Conservation (phyloP, 2,888 invertebrate genomes). For the Scaptomyza reducta region DNA sequence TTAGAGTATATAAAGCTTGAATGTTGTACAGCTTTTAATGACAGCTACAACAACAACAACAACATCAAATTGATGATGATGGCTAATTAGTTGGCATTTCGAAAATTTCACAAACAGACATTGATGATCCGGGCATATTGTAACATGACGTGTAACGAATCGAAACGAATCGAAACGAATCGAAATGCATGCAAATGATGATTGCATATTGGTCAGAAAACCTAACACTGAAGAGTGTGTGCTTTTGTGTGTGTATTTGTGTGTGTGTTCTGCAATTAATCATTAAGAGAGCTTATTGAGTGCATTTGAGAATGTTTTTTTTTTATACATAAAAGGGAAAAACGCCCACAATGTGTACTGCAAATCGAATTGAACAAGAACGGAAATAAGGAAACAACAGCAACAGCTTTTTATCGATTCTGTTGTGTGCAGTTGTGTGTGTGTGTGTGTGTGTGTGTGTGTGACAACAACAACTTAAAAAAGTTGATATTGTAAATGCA, state of each 20-base stretch:
- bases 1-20: background rate
- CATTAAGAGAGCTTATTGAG: slow-evolving; percentile 47
- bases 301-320: slow-evolving; percentile 13
- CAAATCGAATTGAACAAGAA: slow-evolving; percentile 11
- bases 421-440: background rate
- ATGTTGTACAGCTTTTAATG: slow-evolving; percentile 22
- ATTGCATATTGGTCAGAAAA: slow-evolving; percentile 45
- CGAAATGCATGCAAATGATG: background rate
- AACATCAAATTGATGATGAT: slow-evolving; percentile 14
- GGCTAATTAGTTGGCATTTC: slow-evolving; percentile 54
- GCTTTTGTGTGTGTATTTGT: slow-evolving; percentile 2
- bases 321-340: slow-evolving; percentile 5
- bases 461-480: slow-evolving; percentile 40
- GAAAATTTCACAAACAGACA: slow-evolving; percentile 32
- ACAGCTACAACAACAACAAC: slow-evolving; percentile 1
- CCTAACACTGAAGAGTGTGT: slow-evolving; percentile 12
- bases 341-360: slow-evolving; percentile 48
- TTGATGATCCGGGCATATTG: slow-evolving; percentile 33
- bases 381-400: background rate
- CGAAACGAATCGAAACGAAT: background rate
- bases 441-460: background rate
- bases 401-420: slow-evolving; percentile 60
- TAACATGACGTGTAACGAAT: background rate
- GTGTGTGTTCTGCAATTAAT: slow-evolving; percentile 57
- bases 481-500: slow-evolving; percentile 74